Evolutionary conservation across 2,888 invertebrate species (phyloP).

Genomic region (Acanthosepion pharaonis): DNA sequence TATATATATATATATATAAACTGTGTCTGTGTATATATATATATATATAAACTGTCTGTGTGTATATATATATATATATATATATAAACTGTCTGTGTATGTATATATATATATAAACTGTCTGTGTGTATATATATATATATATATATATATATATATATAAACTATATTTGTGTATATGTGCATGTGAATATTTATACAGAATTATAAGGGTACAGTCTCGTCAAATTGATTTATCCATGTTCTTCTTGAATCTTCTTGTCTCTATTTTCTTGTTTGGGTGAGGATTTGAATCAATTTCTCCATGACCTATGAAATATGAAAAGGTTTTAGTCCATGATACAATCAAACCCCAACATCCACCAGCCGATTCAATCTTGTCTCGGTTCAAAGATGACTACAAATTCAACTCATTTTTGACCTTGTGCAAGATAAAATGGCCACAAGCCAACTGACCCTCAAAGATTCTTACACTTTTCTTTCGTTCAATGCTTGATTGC

Average conservation of each 20-base stretch:
- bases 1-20: too few relatives aligned
- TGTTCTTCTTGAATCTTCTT: not conserved
- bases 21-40: too few relatives aligned
- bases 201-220: too few relatives aligned
- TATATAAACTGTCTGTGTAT: too few relatives aligned
- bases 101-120: too few relatives aligned
- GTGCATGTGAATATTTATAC: too few relatives aligned
- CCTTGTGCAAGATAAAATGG: not conserved
- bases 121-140: too few relatives aligned
- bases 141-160: too few relatives aligned
- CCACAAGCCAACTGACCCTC: not conserved
- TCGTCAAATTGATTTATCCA: too few relatives aligned
- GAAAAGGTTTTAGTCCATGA: not conserved
- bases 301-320: not conserved
- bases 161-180: too few relatives aligned
- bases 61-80: too few relatives aligned
- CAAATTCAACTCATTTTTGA: conserved; percentile 16
- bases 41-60: too few relatives aligned
- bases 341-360: not conserved
- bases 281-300: not conserved
- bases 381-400: not conserved
- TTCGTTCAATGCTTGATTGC: not conserved
- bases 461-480: not conserved
- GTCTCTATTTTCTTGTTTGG: not conserved
- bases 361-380: not conserved